Evolutionary conservation across 2,888 invertebrate genomes (phyloP).

Genomic region (Limnephilus rhombicus): DNA sequence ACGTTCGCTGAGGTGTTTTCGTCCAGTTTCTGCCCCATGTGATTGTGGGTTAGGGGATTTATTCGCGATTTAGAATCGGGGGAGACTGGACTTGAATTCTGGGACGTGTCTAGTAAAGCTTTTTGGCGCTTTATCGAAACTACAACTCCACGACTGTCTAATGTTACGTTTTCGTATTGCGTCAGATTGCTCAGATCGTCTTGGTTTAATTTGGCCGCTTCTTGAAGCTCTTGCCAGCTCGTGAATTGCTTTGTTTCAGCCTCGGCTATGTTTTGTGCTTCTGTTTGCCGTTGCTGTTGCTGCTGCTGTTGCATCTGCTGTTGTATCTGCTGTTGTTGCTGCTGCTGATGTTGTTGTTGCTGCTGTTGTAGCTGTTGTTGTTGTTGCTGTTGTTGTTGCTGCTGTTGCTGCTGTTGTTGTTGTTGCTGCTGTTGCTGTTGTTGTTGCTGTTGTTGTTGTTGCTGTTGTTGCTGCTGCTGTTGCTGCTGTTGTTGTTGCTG

Average conservation of each 20-base stretch:
- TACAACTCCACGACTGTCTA: constrained; percentile 69
- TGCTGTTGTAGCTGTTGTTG: too few relatives aligned
- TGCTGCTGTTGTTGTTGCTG: background rate
- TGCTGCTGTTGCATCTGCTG: too few relatives aligned
- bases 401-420: background rate
- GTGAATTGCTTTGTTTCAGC: constrained; percentile 21
- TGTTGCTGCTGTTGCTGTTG: background rate
- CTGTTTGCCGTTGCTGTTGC: background rate
- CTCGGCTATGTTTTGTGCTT: background rate
- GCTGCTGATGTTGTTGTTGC: too few relatives aligned
- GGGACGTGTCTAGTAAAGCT: background rate
- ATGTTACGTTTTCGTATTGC: constrained; percentile 74
- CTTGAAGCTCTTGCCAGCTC: constrained; percentile 27
- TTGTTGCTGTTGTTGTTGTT: too few relatives aligned
- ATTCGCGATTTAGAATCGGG: constrained; percentile 67
- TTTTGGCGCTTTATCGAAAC: constrained; percentile 63
- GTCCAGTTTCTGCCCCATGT: constrained; percentile 75
- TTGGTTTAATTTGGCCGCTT: constrained; percentile 31
- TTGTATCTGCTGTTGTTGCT: too few relatives aligned
- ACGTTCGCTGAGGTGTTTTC: constrained; percentile 73
- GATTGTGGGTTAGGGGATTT: constrained; percentile 77
- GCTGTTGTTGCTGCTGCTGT: too few relatives aligned
- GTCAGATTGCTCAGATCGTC: constrained; percentile 42
- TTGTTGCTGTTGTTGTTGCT: too few relatives aligned
- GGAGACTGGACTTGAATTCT: constrained; percentile 3